Conservation (phyloP, 2,797 vertebrate genomes). For the Anableps anableps region DNA sequence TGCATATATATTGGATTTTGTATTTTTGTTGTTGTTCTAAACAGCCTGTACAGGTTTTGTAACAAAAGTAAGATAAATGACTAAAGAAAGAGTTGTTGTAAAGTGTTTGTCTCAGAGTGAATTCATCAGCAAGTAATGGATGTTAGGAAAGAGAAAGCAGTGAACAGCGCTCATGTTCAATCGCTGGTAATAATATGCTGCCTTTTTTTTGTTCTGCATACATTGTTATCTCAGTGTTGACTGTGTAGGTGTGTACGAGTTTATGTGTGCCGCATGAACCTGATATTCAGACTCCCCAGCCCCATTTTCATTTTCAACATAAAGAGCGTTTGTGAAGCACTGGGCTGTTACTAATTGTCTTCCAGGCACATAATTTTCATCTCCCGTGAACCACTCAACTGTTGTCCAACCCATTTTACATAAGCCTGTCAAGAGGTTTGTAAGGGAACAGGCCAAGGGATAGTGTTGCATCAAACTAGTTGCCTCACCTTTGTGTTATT, state of each 20-base stretch:
- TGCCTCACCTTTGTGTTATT: conserved; percentile 37
- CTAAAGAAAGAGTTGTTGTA: conserved; percentile 70
- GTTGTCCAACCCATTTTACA: conserved; percentile 4
- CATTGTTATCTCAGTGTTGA: conserved; percentile 39
- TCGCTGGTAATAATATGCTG: not conserved
- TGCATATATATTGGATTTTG: conserved; percentile 78
- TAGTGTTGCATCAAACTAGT: conserved; percentile 24
- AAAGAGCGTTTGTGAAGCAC: conserved; percentile 44
- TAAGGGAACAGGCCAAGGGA: conserved; percentile 19
- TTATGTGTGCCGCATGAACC: conserved; percentile 41
- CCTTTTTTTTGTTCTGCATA: conserved; percentile 28
- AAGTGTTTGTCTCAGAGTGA: conserved; percentile 62
- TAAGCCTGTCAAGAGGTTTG: conserved; percentile 32
- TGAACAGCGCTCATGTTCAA: conserved; percentile 11
- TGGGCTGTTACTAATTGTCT: conserved; percentile 60
- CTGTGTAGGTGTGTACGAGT: conserved; percentile 29
- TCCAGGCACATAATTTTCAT: conserved; percentile 51
- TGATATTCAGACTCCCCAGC: conserved; percentile 34
- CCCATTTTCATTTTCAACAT: conserved; percentile 29
- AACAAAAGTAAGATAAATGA: conserved; percentile 79
- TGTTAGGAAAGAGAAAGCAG: conserved; percentile 17
- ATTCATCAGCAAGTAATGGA: conserved; percentile 14
- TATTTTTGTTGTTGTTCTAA: conserved; percentile 85
- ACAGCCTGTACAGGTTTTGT: conserved; percentile 85
- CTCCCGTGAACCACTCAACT: conserved; percentile 25